Base-by-base conservation (phyloP, 2,888 invertebrate genomes). In the Ischnus inquisitorius region DNA sequence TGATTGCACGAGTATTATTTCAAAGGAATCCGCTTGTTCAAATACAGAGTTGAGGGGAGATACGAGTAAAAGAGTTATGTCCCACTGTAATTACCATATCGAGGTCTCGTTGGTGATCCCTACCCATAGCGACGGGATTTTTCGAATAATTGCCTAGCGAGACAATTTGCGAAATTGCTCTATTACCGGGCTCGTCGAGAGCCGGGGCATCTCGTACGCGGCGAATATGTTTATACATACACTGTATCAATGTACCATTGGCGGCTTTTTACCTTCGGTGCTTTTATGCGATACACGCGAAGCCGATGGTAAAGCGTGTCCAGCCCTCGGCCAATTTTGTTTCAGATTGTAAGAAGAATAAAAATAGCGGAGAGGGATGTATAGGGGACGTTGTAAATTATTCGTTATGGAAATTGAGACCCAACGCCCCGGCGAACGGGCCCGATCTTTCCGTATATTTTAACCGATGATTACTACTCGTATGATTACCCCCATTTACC, bases 101-200 rank as follows among this genome's bases (percentile, higher is more conserved):
- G 88, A 86, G 85, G 80, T 86, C 87, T 89, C 86, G 86, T 89
- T 88, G 88, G 82, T 87, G 85, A 81, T 74, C 86, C 87, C 85
- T 86, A 87, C 57, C 10, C 25, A 41, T 57, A 82, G 88, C 84
- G 85, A 87, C 87, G 10, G 43, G 14, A 19, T n/a, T 34, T 12
- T 34, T 12, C 22, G 43, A 65, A 82, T 89, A 90, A 91, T 91
- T 90, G 89, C 87, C 85, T 77, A 83, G 84, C 85, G 84, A 77
- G 83, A 88, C 88, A 88, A 91, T 91, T 90, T 90, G 86, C 88
- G 88, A 90, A 91, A 91, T 90, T 90, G 90, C 91, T 91, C 89
- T 91, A 90, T 90, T 90, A 90, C 72, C 69, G 68, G 74, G 65
- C 46, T 72, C 74, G 54, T 68, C 64, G 74, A 57, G 68, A 82